Conservation (phyloP, 2,797 vertebrate species). For the Erethizon dorsatum region DNA sequence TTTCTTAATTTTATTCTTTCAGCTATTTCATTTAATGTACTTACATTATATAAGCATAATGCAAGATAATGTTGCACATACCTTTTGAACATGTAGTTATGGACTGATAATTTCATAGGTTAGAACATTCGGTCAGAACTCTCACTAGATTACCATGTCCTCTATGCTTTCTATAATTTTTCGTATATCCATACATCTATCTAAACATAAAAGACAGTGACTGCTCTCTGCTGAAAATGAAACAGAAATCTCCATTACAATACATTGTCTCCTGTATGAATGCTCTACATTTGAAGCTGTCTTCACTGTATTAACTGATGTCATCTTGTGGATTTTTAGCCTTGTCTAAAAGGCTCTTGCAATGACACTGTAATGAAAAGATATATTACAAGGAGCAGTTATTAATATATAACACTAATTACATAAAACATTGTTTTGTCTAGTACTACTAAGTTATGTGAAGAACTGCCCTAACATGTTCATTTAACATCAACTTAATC, state of each 20-base stretch:
- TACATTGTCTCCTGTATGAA: conserved; percentile 79
- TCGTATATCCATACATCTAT: conserved; percentile 83
- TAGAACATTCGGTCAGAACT: conserved; percentile 82
- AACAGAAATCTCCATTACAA: conserved; percentile 86
- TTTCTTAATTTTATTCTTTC: conserved; percentile 83
- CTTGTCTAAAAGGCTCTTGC: conserved; percentile 84
- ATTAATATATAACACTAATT: conserved; percentile 84
- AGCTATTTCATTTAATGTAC: conserved; percentile 80
- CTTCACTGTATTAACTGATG: conserved; percentile 82
- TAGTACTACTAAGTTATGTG: conserved; percentile 61
- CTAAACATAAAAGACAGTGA: conserved; percentile 81
- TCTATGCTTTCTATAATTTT: conserved; percentile 80
- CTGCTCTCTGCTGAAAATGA: conserved; percentile 77
- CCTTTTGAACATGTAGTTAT: conserved; percentile 78
- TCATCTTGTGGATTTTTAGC: conserved; percentile 80
- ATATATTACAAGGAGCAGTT: conserved; percentile 73
- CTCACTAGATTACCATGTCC: conserved; percentile 79
- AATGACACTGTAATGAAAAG: conserved; percentile 82
- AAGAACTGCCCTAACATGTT: conserved; percentile 78
- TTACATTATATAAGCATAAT: conserved; percentile 72
- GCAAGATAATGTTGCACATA: conserved; percentile 77
- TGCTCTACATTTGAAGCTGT: conserved; percentile 80
- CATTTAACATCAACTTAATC: conserved; percentile 78
- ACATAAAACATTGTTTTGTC: conserved; percentile 82
- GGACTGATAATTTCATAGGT: conserved; percentile 81